Conservation (phyloP, 2,113 vertebrate species). For the Scomber japonicus region DNA sequence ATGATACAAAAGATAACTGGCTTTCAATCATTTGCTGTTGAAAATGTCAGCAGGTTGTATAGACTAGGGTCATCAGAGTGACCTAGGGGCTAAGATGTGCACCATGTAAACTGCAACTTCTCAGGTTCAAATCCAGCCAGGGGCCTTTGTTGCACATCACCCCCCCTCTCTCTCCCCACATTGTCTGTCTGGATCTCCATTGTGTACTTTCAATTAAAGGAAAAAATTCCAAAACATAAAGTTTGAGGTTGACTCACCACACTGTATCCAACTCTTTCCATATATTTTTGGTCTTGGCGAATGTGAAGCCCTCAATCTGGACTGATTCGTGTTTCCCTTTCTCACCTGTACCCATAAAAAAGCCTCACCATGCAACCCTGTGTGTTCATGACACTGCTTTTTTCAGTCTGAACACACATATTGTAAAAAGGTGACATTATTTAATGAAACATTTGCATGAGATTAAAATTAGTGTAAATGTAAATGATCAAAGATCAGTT, state of each 20-base stretch:
- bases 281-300: neutral
- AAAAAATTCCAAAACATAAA: neutral
- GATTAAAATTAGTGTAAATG: neutral
- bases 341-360: neutral
- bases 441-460: neutral
- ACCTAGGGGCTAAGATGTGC: too few species aligned
- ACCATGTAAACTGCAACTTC: too few species aligned
- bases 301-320: too few species aligned
- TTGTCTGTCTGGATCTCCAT: neutral
- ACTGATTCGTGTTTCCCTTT: neutral
- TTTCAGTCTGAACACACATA: neutral
- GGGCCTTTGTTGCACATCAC: neutral
- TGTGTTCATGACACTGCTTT: too few species aligned
- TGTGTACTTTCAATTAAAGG: neutral
- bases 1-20: too few species aligned
- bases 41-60: too few species aligned
- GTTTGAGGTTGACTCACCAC: neutral
- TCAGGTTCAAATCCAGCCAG: neutral
- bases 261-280: neutral
- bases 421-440: neutral
- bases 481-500: constrained; percentile 23
- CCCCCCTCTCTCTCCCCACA: neutral
- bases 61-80: too few species aligned
- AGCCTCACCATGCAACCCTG: neutral
- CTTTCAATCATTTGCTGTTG: too few species aligned